These are phyloP conservation scores for Actinopyga echinites DNA, from an alignment of 53 echinoderm and acorn worm genomes.

Conservation along the genomic window DNA sequence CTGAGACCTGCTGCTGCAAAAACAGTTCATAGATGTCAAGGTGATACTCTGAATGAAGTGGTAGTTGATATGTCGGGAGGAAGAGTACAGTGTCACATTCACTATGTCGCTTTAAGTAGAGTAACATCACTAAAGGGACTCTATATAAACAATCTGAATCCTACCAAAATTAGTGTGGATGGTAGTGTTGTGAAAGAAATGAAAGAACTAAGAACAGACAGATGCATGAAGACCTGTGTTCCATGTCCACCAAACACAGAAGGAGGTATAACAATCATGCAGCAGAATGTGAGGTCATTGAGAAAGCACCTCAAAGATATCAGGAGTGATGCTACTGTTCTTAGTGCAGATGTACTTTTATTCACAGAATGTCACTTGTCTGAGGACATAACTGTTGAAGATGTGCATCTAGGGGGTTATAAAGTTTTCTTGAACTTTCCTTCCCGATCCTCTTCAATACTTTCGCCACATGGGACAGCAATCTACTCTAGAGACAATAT, in stretches of 20 bases:
- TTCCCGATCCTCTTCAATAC: too few relatives aligned
- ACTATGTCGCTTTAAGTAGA: too few relatives aligned
- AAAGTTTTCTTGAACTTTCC: background rate
- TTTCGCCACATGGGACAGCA: background rate
- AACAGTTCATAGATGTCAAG: slow-evolving; percentile 6
- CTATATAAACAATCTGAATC: background rate
- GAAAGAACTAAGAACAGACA: background rate
- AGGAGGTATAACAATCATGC: background rate
- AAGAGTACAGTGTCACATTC: too few relatives aligned
- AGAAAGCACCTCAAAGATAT: background rate
- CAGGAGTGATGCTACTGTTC: background rate
- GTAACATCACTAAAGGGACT: slow-evolving; percentile 9
- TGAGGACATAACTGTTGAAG: background rate
- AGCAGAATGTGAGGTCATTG: too few relatives aligned
- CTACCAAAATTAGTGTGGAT: slow-evolving; percentile 26
- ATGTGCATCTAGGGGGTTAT: background rate
- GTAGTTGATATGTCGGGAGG: too few relatives aligned
- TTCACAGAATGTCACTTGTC: slow-evolving; percentile 26
- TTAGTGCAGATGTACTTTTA: slow-evolving; percentile 4
- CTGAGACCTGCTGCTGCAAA: too few relatives aligned
- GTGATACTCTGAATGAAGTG: background rate
- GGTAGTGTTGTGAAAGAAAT: slow-evolving; percentile 27
- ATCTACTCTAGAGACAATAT: background rate
- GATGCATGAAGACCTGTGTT: background rate
- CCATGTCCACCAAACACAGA: background rate